Base-by-base conservation (phyloP, 2,888 invertebrate species). In the Drosophila leonis region DNA sequence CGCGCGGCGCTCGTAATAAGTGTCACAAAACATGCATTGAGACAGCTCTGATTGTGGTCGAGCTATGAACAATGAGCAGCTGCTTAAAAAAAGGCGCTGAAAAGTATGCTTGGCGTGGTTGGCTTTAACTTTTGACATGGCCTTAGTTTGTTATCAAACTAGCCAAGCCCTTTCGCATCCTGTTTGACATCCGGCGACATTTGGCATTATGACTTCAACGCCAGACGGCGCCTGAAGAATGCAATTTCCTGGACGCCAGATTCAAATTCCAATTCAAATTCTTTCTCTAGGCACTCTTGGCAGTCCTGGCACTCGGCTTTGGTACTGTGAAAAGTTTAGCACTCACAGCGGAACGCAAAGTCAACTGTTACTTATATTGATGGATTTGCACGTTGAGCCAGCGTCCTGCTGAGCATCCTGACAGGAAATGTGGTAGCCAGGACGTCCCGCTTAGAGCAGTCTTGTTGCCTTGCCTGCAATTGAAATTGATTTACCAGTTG, bases 401-500 rank as follows among this genome's bases (percentile, higher is more conserved):
- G 51, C 56, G 33, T 52, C 56, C 60, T 41, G 46, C 57, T 48
- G 56, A 60, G 78, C 73, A 69, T 83, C 82, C 83, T 79, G 88
- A 15, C 81, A 69, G 80, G 80, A 84, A 83, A 83, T 83, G 89
- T 78, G 89, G 67, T 27, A 78, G 74, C 70, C 88, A 78, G 83
- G 78, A 88, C 81, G 75, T 78, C 65, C 82, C 72, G 68, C 83
- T 73, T 76, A 72, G 79, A 52, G 71, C 65, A 65, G 64, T 59
- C 72, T n/a, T n/a, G n/a, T n/a, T 67, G 72, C 24, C 42, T 24
- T 20, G 51, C 29, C 54, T 63, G 66, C 74, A 74, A 85, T 85
- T 75, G 77, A 82, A 86, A 85, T 85, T 88, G 86, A 90, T 86
- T 86, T 82, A 78, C 69, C 77, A 88, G 81, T 80, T 79, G 73